Percentiles rank a stretch among this genome's conserved stretches.
phyloP scores from a whole-genome alignment of 2,888 invertebrate species.

The Synanthedon myopaeformis region DNA sequence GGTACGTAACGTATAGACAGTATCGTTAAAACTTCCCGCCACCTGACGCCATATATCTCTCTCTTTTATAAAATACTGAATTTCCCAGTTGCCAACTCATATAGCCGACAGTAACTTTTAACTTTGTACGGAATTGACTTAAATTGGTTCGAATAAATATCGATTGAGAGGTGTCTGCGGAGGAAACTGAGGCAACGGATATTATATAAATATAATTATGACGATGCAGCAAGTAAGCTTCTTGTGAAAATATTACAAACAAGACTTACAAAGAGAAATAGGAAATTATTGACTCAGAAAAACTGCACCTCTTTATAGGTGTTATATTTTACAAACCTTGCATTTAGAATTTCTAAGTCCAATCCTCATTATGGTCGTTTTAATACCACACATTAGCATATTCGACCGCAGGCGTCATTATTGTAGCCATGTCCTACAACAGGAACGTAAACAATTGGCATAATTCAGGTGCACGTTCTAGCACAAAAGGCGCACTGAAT shows the following conservation, averaged over 20 bases:
- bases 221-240: neutral
- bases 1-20: neutral
- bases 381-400: neutral
- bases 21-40: neutral
- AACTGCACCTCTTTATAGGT: neutral
- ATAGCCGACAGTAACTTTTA: neutral
- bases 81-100: neutral
- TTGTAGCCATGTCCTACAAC: constrained; percentile 7
- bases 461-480: constrained; percentile 11
- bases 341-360: too few relatives aligned
- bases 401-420: neutral
- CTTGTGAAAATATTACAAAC: neutral
- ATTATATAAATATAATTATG: neutral
- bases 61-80: neutral
- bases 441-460: constrained; percentile 16
- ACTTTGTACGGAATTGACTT: constrained; percentile 2
- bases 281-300: neutral
- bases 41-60: neutral
- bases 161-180: neutral
- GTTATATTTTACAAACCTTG: too few relatives aligned
- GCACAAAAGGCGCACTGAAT: constrained; percentile 10
- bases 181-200: neutral
- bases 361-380: constrained; percentile 1
- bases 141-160: constrained; percentile 3
- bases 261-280: neutral